Conservation (phyloP, 2,888 invertebrate species). For the Caenorhabditis sinica region DNA sequence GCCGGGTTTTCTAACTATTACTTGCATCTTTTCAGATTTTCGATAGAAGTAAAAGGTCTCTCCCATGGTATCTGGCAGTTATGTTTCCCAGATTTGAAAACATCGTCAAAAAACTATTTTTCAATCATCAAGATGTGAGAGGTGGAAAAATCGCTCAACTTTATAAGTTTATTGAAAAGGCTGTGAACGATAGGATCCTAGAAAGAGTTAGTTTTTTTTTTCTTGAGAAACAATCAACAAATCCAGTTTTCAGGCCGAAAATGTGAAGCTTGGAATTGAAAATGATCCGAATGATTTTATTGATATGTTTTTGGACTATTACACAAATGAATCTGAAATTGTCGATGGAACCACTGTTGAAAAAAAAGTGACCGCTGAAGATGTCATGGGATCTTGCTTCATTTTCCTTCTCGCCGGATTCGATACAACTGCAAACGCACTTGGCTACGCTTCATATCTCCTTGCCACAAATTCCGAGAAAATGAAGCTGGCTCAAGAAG, state of each 20-base stretch:
- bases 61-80: conserved; percentile 58
- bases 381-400: conserved; percentile 76
- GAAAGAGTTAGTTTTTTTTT: conserved; percentile 37
- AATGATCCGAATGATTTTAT: conserved; percentile 77
- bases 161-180: conserved; percentile 17
- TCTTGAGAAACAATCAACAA: too few relatives aligned
- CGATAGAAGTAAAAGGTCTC: background rate
- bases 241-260: conserved; percentile 47
- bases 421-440: conserved; percentile 85
- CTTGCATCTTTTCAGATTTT: background rate
- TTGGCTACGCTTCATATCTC: conserved; percentile 85
- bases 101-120: conserved; percentile 46
- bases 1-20: too few relatives aligned
- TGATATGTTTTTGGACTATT: conserved; percentile 80
- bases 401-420: conserved; percentile 81
- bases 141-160: conserved; percentile 58
- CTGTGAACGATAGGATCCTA: conserved; percentile 48
- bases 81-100: conserved; percentile 56
- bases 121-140: conserved; percentile 43
- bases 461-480: conserved; percentile 83
- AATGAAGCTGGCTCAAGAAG: conserved; percentile 67
- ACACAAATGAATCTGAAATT: conserved; percentile 66
- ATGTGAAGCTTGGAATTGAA: conserved; percentile 55
- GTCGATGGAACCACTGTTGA: conserved; percentile 58
- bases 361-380: conserved; percentile 75